Conservation (phyloP, 2,797 vertebrate species). For the Sebastes trivittatus region DNA sequence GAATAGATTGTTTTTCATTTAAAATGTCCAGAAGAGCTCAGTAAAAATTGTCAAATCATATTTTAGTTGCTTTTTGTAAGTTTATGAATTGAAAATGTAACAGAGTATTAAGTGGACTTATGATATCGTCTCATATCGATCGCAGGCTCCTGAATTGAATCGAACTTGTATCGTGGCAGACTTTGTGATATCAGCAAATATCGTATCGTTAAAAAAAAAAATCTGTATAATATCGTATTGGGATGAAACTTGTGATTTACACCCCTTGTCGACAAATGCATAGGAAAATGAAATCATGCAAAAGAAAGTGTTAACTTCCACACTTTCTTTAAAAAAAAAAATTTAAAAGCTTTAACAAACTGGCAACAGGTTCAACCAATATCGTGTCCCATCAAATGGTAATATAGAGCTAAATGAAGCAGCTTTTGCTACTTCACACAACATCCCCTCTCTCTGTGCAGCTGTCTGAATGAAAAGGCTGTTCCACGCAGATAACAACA, state of each 20-base stretch:
- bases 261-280: background rate
- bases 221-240: background rate
- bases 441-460: background rate
- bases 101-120: too few species aligned
- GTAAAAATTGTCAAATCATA: too few species aligned
- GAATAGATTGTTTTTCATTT: too few species aligned
- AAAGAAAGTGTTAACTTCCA: background rate
- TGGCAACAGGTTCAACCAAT: background rate
- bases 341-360: background rate
- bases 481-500: conserved; percentile 37
- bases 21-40: too few species aligned
- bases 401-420: background rate
- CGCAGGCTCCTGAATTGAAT: background rate
- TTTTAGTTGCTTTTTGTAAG: too few species aligned
- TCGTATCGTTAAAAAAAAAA: background rate
- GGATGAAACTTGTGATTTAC: background rate
- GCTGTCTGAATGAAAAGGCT: conserved; percentile 17
- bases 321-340: too few species aligned
- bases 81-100: too few species aligned
- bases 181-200: background rate
- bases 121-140: too few species aligned
- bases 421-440: conserved; percentile 3
- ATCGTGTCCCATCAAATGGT: background rate
- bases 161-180: background rate
- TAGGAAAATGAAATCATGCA: background rate